A percentile compares a stretch with the other conserved stretches of the same genome.
These are phyloP conservation scores for Ypsolopha sequella DNA, from an alignment of 2,888 invertebrate genomes.

Conservation along the genomic window DNA sequence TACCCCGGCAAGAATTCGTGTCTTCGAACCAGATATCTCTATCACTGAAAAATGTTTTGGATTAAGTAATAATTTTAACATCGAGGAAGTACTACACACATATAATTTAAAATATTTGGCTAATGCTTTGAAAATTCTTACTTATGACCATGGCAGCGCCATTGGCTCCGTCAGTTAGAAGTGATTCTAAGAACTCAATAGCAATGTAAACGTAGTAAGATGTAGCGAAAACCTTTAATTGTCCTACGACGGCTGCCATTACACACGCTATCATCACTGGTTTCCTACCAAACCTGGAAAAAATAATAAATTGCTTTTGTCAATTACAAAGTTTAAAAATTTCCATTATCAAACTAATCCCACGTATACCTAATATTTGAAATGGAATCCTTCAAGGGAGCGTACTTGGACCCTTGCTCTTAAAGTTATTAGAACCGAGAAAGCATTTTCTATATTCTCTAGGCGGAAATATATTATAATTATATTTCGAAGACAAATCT, in stretches of 20 bases:
- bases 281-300: slow-evolving; percentile 45
- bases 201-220: slow-evolving; percentile 34
- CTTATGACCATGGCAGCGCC: slow-evolving; percentile 38
- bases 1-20: slow-evolving; percentile 39
- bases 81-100: too few relatives aligned
- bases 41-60: slow-evolving; percentile 29
- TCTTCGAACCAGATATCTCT: slow-evolving; percentile 37
- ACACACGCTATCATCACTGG: slow-evolving; percentile 36
- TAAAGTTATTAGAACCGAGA: too few relatives aligned
- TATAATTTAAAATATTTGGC: too few relatives aligned
- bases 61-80: too few relatives aligned
- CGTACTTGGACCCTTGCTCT: too few relatives aligned
- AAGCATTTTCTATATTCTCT: too few relatives aligned
- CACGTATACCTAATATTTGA: too few relatives aligned
- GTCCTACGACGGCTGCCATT: slow-evolving; percentile 33
- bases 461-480: too few relatives aligned
- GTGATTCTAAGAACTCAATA: slow-evolving; percentile 42
- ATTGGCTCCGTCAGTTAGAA: slow-evolving; percentile 36
- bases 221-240: slow-evolving; percentile 35
- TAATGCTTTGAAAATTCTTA: slow-evolving; percentile 16
- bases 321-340: too few relatives aligned
- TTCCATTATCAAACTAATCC: too few relatives aligned
- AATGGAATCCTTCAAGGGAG: too few relatives aligned
- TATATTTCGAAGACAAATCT: too few relatives aligned
- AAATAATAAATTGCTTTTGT: not conserved